These are phyloP conservation scores for Amphimallon solstitiale DNA, from an alignment of 2,888 invertebrate species.

Conservation along the genomic window DNA sequence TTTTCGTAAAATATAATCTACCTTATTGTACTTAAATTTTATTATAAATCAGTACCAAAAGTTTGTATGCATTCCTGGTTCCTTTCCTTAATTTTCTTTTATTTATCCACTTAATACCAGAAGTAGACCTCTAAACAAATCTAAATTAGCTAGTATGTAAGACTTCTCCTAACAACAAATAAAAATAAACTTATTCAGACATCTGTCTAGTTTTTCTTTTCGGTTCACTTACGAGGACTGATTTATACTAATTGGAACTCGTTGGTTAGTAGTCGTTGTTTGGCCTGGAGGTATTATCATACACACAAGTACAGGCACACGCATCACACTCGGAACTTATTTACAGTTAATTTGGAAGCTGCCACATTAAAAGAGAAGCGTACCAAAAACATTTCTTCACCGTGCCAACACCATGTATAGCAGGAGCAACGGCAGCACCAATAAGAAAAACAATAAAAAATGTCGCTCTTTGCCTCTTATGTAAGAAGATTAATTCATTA, in stretches of 20 bases:
- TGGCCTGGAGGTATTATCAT: slow-evolving; percentile 9
- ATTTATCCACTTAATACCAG: too few relatives aligned
- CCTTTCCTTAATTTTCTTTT: too few relatives aligned
- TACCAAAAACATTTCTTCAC: slow-evolving; percentile 3
- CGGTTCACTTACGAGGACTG: slow-evolving; percentile 39
- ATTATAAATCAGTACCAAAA: too few relatives aligned
- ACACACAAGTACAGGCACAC: slow-evolving; percentile 4
- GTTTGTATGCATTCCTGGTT: too few relatives aligned
- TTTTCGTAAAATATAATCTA: too few relatives aligned
- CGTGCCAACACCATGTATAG: neutral
- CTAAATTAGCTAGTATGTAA: neutral
- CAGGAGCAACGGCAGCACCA: neutral
- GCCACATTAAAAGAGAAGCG: slow-evolving; percentile 20
- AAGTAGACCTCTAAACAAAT: too few relatives aligned
- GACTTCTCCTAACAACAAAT: neutral
- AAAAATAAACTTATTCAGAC: slow-evolving; percentile 22
- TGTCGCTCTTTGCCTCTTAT: neutral
- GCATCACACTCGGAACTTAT: slow-evolving; percentile 30
- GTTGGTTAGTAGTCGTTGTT: slow-evolving; percentile 23
- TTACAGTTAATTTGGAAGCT: slow-evolving; percentile 37
- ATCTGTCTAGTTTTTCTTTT: slow-evolving; percentile 12
- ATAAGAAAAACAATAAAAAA: slow-evolving; percentile 19
- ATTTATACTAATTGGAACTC: slow-evolving; percentile 54
- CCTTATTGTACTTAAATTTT: too few relatives aligned
- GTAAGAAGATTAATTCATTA: slow-evolving; percentile 25